Evolutionary conservation across 2,797 vertebrate species (phyloP).

Genomic region (Mormyrops attenuatus): DNA sequence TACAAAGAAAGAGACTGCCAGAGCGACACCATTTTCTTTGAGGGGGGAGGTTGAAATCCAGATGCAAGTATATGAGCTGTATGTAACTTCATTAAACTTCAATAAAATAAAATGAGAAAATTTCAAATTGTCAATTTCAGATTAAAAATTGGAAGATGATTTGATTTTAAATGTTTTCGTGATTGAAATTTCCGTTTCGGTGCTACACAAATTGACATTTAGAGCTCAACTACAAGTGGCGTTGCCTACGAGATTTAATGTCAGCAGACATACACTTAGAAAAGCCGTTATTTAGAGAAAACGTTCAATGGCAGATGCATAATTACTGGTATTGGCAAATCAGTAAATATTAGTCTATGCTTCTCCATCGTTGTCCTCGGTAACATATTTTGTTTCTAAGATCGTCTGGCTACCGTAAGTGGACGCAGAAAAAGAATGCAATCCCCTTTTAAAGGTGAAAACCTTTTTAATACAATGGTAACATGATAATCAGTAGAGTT

Average conservation of each 20-base stretch:
- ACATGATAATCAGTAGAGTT: conserved; percentile 11
- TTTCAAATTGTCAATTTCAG: background rate
- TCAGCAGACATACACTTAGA: background rate
- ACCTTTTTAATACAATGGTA: conserved; percentile 24
- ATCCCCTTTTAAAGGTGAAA: background rate
- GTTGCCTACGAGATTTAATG: background rate
- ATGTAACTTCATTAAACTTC: background rate
- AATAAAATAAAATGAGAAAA: background rate
- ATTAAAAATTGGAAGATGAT: background rate
- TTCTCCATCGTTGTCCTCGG: background rate
- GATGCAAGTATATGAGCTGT: conserved; percentile 28
- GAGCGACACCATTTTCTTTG: conserved; percentile 40
- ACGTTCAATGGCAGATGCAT: background rate
- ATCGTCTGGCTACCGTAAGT: background rate
- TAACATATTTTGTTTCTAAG: background rate
- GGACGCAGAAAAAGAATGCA: background rate
- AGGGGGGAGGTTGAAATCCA: conserved; percentile 40
- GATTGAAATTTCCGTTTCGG: background rate
- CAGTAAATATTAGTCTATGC: background rate
- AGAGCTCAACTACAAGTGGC: background rate
- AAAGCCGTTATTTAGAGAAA: background rate
- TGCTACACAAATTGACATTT: background rate
- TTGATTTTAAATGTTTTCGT: background rate
- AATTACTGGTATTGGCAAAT: background rate
- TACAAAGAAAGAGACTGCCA: conserved; percentile 60